Evolutionary conservation across 2,797 vertebrate species (phyloP), one percentile per base, ranked within the genome.

Genomic region (Sebastes wilsoni): DNA sequence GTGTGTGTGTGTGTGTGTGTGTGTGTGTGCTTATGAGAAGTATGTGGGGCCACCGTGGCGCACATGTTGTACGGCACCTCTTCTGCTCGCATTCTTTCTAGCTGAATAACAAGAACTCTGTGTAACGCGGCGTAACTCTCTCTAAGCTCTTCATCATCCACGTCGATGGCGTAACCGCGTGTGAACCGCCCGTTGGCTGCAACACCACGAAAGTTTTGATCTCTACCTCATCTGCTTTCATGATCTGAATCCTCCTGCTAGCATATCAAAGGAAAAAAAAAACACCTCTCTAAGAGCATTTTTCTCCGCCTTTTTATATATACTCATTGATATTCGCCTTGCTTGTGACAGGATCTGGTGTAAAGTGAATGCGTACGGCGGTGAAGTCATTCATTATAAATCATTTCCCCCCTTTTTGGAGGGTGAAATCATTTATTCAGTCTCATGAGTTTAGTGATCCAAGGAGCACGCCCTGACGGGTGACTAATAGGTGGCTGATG

Each of bases 301-400:
- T 84, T 46, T 56, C n/a, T 14, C 2, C 46, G 64, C 71, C 5
- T 81, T 80, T 71, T 80, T 66, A 52, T 36, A 65, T 76, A 67
- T 2, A 28, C 54, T 67, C 71, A 56, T 72, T 87, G 75, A 82
- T 79, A 78, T 87, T 80, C 58, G 2, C 49, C 62, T 75, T 4
- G 49, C 28, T 27, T 83, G 54, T 85, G 86, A 74, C 77, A 71
- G 78, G 65, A 87, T 86, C 69, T 14, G 75, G 52, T 85, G 79
- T 87, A 77, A 86, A 82, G 72, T 66, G 73, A 89, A 88, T 30
- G 34, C 28, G n/a, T 61, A 68, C 52, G 65, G 77, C 75, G 13
- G 70, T 82, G 75, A 91, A 88, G 86, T 89, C 77, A 90, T 90
- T 92, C 81, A 82, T 89, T 90, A 91, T 89, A 90, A 91, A 90